Base-by-base conservation (phyloP, 2,888 invertebrate species). In the Thumatha senex region DNA sequence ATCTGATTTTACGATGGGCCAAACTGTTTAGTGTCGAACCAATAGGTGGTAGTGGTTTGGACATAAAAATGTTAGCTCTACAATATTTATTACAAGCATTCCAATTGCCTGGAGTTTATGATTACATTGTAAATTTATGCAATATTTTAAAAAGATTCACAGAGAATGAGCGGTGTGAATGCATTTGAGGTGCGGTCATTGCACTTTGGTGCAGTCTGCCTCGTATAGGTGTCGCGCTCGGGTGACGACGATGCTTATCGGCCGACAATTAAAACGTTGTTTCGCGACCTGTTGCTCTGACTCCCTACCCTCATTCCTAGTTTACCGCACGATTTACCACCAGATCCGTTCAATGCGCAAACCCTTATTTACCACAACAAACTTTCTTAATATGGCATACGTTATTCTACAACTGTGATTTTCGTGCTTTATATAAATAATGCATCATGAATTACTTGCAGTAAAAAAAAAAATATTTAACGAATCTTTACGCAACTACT, bases 221-320 rank as follows among this genome's bases (percentile, higher is more conserved):
- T 65, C 67, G 72, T 70, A 77, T 78, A 74, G 79, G 82, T 80
- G 86, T 83, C 84, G 86, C 89, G 88, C 75, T 86, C 78, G 80
- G 86, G 68, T 83, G 84, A 82, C 81, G 84, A 74, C 83, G 89
- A 89, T 89, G 82, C 74, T 86, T 89, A 89, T 89, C 89, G 77
- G 72, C 67, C 74, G 68, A 85, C 89, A 89, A 89, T 90, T 89
- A 89, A 87, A 89, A 80, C 79, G 80, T 85, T 85, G 83, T 86
- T 89, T 87, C 82, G 89, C 89, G 89, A 89, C 90, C 87, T 90
- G 90, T 90, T 89, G 90, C 86, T 78, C 82, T 24, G 71, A 67
- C 74, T 71, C 74, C 74, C 78, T 70, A 67, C 63, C 39, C 56
- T 63, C 70, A 60, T 67, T 69, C 69, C 70, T 71, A 67, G 64